phyloP scores from a whole-genome alignment of 2,113 vertebrate species.

The Heteronetta atricapilla region DNA sequence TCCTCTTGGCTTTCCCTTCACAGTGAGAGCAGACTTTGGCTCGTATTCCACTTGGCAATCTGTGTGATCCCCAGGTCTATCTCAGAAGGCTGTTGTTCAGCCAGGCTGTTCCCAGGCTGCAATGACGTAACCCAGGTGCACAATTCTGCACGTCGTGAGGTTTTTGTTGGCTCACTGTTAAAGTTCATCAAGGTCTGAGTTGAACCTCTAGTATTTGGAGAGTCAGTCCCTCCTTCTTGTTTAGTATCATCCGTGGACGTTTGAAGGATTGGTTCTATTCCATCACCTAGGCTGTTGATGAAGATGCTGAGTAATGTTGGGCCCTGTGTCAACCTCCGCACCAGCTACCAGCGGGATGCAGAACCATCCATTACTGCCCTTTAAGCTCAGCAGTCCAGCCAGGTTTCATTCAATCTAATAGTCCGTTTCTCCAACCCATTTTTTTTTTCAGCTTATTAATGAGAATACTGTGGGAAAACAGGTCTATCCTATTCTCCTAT shows the following conservation, averaged over 20 bases:
- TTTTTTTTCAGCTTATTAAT: background rate
- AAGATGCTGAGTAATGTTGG: background rate
- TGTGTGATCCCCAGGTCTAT: background rate
- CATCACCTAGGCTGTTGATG: background rate
- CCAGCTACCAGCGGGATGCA: background rate
- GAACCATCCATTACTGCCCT: fast-evolving
- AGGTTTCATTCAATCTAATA: background rate
- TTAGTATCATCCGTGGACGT: background rate
- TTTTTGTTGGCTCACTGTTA: background rate
- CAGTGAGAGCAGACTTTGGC: background rate
- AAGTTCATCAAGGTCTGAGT: background rate
- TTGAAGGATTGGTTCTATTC: background rate
- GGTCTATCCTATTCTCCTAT: background rate
- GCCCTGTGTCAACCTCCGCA: background rate
- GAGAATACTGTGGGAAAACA: background rate
- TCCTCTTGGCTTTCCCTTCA: background rate
- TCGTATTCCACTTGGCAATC: background rate
- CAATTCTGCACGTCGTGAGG: background rate
- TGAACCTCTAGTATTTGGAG: background rate
- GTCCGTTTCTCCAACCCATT: background rate
- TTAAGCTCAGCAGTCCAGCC: background rate
- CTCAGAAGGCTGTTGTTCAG: background rate
- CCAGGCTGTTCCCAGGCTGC: background rate
- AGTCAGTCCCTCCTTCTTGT: background rate
- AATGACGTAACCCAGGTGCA: background rate